Percentiles rank a stretch among this genome's conserved stretches.
These are phyloP conservation scores for Meganola albula DNA, from an alignment of 2,888 invertebrate genomes.

Conservation along the genomic window DNA sequence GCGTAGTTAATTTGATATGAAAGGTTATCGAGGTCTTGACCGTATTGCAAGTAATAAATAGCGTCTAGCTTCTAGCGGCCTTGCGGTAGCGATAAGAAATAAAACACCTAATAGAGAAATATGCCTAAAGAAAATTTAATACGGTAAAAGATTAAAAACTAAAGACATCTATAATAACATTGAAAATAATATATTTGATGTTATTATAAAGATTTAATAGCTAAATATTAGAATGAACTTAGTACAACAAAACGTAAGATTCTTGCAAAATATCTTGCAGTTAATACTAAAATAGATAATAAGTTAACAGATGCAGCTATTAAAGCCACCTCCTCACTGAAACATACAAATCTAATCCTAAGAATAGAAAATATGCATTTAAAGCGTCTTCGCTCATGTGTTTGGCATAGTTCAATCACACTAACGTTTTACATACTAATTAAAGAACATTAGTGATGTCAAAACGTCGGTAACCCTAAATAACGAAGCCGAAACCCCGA, in stretches of 20 bases:
- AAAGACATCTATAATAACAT: no score
- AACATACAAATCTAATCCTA: slow-evolving; percentile 6
- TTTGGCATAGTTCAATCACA: slow-evolving; percentile 22
- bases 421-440: slow-evolving; percentile 25
- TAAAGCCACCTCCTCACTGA: no score
- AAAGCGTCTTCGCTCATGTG: slow-evolving; percentile 14
- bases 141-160: no score
- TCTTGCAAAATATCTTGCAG: slow-evolving; percentile 2
- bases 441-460: slow-evolving; percentile 19
- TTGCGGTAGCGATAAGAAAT: slow-evolving; percentile 28
- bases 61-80: slow-evolving; percentile 31
- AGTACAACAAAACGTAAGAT: not conserved
- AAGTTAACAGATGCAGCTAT: not conserved
- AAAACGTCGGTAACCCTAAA: slow-evolving; percentile 32
- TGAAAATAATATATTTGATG: no score
- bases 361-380: slow-evolving; percentile 17
- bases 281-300: slow-evolving; percentile 3
- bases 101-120: no score
- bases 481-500: slow-evolving; percentile 54
- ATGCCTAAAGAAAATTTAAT: no score
- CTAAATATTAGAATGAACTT: no score
- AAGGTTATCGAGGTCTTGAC: slow-evolving; percentile 50
- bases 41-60: slow-evolving; percentile 32
- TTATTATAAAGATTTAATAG: no score
- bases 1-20: slow-evolving; percentile 31